Percentiles rank a stretch among this genome's conserved stretches.
Conservation (phyloP, 2,113 vertebrate genomes). For the Prionailurus viverrinus region DNA sequence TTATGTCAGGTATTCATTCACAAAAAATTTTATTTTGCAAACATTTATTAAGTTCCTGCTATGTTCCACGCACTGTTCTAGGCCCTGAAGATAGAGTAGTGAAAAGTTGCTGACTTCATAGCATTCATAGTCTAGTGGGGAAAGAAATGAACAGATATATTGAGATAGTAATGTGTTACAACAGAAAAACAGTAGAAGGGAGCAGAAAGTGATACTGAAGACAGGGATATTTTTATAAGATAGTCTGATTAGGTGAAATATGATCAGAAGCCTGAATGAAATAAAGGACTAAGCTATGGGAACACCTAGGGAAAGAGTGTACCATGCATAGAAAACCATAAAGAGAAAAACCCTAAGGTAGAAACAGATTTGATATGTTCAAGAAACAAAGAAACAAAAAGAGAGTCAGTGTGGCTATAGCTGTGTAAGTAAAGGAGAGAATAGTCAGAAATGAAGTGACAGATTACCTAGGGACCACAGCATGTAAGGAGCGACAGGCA, state of each 20-base stretch:
- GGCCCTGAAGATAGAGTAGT: background rate
- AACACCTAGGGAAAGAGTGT: background rate
- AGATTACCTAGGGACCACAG: background rate
- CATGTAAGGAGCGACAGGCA: background rate
- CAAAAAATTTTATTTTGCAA: background rate
- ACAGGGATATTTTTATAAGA: background rate
- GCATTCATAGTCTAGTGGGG: background rate
- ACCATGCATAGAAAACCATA: background rate
- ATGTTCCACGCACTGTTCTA: background rate
- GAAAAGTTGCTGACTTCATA: background rate
- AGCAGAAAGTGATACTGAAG: background rate
- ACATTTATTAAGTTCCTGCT: background rate
- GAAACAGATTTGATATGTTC: background rate
- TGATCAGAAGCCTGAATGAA: conserved; percentile 16
- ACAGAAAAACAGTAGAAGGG: background rate
- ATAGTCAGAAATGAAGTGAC: background rate
- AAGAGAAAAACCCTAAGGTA: background rate
- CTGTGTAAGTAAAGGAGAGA: background rate
- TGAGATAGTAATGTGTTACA: background rate
- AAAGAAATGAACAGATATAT: background rate
- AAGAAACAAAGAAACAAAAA: background rate
- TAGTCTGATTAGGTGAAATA: background rate
- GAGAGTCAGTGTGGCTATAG: background rate
- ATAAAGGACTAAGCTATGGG: background rate
- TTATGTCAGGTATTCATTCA: background rate